phyloP scores from a whole-genome alignment of 2,888 invertebrate species.

The Dexiosoma caninum region DNA sequence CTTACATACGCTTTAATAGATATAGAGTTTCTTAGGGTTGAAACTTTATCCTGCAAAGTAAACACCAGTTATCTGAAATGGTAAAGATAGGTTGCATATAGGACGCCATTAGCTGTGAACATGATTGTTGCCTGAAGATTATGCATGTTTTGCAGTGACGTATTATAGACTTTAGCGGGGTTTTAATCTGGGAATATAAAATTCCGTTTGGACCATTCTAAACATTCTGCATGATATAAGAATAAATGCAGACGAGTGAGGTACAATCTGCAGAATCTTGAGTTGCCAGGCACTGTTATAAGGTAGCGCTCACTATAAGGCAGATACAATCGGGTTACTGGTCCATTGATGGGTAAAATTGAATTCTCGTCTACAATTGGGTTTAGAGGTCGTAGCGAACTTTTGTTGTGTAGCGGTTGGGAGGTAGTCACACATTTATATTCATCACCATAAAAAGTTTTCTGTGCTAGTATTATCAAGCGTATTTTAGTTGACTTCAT shows the following conservation, averaged over 20 bases:
- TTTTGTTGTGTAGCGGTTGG: too few species aligned
- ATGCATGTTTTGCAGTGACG: background rate
- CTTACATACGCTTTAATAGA: too few species aligned
- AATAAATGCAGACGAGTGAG: background rate
- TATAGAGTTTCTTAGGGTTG: background rate
- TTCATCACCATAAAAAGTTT: background rate
- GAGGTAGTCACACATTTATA: background rate
- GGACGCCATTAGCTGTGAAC: background rate
- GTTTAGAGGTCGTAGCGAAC: too few species aligned
- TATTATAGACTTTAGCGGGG: background rate
- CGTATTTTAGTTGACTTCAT: background rate
- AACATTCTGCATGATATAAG: background rate
- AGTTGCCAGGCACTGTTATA: background rate
- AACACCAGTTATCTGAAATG: background rate
- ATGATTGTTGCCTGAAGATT: conserved; percentile 3
- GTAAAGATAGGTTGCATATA: conserved; percentile 7
- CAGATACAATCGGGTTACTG: background rate
- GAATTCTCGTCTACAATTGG: too few species aligned
- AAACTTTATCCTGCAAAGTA: conserved; percentile 46
- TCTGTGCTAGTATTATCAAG: background rate
- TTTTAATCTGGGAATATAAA: background rate
- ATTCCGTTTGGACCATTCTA: conserved; percentile 1
- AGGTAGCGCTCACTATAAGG: background rate
- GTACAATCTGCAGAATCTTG: background rate
- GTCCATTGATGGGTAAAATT: background rate